Evolutionary conservation across 2,113 vertebrate species (phyloP), one percentile per base, ranked within the genome.

Genomic region (Bambusicola thoracicus): DNA sequence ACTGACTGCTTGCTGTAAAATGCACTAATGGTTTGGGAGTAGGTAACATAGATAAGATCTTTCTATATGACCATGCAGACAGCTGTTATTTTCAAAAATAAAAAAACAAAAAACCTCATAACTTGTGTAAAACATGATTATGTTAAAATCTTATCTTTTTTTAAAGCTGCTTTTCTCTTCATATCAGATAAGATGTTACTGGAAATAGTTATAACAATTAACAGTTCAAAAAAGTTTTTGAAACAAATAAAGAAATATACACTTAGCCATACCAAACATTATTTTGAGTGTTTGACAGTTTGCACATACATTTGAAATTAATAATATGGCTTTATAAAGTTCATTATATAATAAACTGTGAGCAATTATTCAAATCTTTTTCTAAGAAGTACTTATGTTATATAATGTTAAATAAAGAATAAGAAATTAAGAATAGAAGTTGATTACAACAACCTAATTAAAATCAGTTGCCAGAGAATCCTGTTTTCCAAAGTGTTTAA

Each of bases 401-500:
- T 79, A 36, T 61, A 85, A 79, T 68, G 12, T 14, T 75, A 87
- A 87, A 46, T 82, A 87, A 85, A 81, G 6, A 38, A 68, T 65
- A 43, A 79, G 14, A 76, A 87, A 73, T 75, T 0, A 85, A 63
- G 24, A 67, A 72, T 30, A 87, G 10, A 38, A 53, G 58, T 78
- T 84, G 75, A 72, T 91, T 81, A 76, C 41, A 89, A 38, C 1
- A 7, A 85, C 30, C 21, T 46, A n/a, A 76, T 82, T 85, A 85
- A 85, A 85, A 68, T 72, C 16, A 79, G 6, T 30, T 93, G 43
- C 40, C 32, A 76, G 38, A 70, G 32, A 75, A 87, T 89, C 43
- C 29, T 72, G 59, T 72, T 89, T 87, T 68, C 32, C 29, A 76
- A 56, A 2, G 10, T 79, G 68, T 85, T 89, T 72, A 75, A 82